phyloP scores from a whole-genome alignment of 2,888 invertebrate genomes.

The Pocota personata region DNA sequence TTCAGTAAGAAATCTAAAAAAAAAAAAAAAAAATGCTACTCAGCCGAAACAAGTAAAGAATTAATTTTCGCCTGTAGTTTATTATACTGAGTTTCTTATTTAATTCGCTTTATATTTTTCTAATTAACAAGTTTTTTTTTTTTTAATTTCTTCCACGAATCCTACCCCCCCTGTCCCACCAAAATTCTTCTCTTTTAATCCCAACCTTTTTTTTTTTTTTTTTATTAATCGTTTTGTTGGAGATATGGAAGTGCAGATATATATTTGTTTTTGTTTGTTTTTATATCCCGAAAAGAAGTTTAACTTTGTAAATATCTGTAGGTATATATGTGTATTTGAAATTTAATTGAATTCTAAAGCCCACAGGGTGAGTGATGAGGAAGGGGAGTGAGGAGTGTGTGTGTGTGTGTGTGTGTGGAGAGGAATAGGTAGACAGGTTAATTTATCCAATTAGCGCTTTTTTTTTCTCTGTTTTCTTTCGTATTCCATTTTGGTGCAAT shows the following conservation, averaged over 20 bases:
- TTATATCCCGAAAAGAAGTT: conserved; percentile 41
- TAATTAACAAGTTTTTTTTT: conserved; percentile 57
- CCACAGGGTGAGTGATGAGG: neutral
- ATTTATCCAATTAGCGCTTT: conserved; percentile 39
- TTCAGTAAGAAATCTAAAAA: conserved; percentile 64
- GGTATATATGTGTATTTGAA: neutral
- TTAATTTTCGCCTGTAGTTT: conserved; percentile 71
- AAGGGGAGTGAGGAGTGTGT: too few relatives aligned
- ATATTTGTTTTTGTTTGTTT: conserved; percentile 22
- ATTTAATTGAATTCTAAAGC: neutral
- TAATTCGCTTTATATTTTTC: conserved; percentile 38
- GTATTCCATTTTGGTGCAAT: neutral
- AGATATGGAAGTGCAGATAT: conserved; percentile 31
- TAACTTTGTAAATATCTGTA: neutral
- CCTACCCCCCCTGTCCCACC: neutral
- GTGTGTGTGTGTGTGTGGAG: neutral
- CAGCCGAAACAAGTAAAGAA: conserved; percentile 75
- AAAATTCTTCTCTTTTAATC: neutral
- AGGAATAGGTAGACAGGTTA: conserved; percentile 25
- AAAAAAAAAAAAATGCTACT: conserved; percentile 72
- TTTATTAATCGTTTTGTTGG: conserved; percentile 17
- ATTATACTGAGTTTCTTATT: conserved; percentile 37
- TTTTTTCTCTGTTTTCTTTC: neutral
- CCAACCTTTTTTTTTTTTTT: neutral
- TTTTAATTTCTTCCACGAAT: neutral